These are phyloP conservation scores for Drosophila burlai DNA, from an alignment of 1,140 invertebrate genomes.

Conservation along the genomic window DNA sequence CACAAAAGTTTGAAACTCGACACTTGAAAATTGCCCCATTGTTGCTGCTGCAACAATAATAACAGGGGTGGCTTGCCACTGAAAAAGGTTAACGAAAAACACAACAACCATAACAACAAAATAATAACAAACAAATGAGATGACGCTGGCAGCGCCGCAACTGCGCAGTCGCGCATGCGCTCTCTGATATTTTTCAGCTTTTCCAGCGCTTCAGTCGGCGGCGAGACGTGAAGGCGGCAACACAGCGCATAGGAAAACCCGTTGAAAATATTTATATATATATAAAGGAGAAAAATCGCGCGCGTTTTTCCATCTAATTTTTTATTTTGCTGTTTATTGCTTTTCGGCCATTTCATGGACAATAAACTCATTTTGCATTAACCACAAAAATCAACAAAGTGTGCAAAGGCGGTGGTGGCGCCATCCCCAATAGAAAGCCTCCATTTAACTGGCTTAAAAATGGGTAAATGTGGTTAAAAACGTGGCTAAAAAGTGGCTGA, in stretches of 20 bases:
- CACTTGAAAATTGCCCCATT: conserved; percentile 43
- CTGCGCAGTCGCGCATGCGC: conserved; percentile 56
- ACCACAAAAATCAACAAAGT: conserved; percentile 75
- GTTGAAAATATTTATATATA: neutral
- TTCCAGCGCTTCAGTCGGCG: conserved; percentile 52
- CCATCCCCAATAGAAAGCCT: conserved; percentile 61
- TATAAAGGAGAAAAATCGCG: conserved; percentile 21
- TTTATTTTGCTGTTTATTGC: conserved; percentile 13
- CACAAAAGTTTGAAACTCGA: conserved; percentile 60
- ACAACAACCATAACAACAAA: neutral
- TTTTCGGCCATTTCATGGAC: conserved; percentile 56
- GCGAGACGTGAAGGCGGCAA: conserved; percentile 70
- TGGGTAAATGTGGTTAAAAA: conserved; percentile 23
- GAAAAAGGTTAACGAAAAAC: conserved; percentile 50
- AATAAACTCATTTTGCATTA: conserved; percentile 68
- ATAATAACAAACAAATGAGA: conserved; percentile 49
- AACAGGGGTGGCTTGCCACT: conserved; percentile 38
- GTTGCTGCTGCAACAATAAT: conserved; percentile 27
- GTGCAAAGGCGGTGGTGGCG: conserved; percentile 49
- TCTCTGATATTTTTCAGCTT: conserved; percentile 3
- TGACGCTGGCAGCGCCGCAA: conserved; percentile 16
- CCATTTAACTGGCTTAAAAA: conserved; percentile 23
- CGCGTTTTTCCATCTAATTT: conserved; percentile 37
- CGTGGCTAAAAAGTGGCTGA: conserved; percentile 21
- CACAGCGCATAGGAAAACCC: conserved; percentile 39